A percentile compares a stretch with the other conserved stretches of the same genome.
Conservation (phyloP, 2,797 vertebrate species). For the Hephaestus fuliginosus region DNA sequence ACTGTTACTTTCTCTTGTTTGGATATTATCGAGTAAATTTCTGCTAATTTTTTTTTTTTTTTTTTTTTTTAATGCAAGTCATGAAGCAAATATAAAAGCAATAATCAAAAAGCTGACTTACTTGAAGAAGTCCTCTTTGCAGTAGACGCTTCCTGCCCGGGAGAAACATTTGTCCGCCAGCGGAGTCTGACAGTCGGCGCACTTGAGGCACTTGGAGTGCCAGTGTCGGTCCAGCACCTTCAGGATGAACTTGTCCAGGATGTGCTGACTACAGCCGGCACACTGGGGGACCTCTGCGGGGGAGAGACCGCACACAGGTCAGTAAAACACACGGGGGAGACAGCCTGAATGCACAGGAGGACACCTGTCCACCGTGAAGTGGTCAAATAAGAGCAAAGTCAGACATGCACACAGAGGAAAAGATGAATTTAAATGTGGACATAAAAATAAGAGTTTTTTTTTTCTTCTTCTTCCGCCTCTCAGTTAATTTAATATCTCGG, state of each 20-base stretch:
- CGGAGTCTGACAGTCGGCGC: constrained; percentile 95
- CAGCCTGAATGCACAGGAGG: no score
- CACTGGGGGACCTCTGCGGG: constrained; percentile 96
- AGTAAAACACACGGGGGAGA: background rate
- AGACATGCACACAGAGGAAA: no score
- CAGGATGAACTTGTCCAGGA: constrained; percentile 99
- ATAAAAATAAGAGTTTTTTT: background rate
- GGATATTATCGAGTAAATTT: background rate
- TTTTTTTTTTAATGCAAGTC: no score
- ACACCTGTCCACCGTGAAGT: background rate
- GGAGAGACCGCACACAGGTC: constrained; percentile 6
- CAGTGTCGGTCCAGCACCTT: constrained; percentile 99
- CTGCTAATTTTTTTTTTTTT: no score
- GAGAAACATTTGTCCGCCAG: constrained; percentile 98
- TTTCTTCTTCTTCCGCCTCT: background rate
- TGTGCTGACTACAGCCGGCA: constrained; percentile 97
- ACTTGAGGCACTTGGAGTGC: constrained; percentile 99
- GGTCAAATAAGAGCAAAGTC: background rate
- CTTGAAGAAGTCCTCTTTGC: constrained; percentile 99
- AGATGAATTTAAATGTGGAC: no score
- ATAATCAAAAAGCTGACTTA: constrained; percentile 80
- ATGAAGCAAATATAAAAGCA: background rate
- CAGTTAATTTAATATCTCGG: background rate
- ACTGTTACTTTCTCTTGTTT: background rate
- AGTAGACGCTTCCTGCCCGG: constrained; percentile 95